Evolutionary conservation across 2,113 vertebrate genomes (phyloP).

Genomic region (Ceyx cyanopectus): DNA sequence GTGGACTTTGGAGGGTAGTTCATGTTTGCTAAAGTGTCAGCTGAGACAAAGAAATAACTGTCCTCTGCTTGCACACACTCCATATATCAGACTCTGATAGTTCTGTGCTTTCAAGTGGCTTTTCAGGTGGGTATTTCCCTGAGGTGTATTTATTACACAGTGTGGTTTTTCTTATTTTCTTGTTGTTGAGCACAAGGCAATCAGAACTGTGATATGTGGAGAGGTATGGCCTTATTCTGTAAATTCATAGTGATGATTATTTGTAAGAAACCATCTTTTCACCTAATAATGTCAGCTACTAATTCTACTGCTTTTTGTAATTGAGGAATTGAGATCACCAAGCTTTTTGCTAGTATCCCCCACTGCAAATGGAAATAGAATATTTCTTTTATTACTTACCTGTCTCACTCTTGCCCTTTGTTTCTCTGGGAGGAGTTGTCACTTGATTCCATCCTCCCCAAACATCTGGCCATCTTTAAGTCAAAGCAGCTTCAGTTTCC

Average conservation of each 20-base stretch:
- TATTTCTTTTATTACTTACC: background rate
- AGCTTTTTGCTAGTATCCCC: background rate
- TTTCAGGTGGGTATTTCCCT: background rate
- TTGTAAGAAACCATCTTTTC: background rate
- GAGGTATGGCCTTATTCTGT: background rate
- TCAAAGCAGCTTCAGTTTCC: constrained; percentile 43
- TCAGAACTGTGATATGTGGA: background rate
- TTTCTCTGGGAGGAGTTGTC: constrained; percentile 5
- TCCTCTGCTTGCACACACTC: background rate
- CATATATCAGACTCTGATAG: background rate
- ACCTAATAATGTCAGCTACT: background rate
- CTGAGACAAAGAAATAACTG: constrained; percentile 5
- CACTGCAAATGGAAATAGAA: background rate
- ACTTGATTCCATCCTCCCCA: constrained; percentile 11
- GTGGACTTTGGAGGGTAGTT: background rate
- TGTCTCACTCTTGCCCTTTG: background rate
- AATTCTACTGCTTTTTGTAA: background rate
- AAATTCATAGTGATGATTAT: background rate
- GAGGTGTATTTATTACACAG: background rate
- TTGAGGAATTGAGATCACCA: background rate
- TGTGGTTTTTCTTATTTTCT: background rate
- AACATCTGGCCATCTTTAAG: constrained; percentile 51
- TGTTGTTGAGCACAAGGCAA: background rate
- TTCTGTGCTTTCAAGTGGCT: background rate
- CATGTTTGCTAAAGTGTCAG: background rate